Conservation (phyloP, 2,888 invertebrate species). For the Lasioglossum oenotherae region DNA sequence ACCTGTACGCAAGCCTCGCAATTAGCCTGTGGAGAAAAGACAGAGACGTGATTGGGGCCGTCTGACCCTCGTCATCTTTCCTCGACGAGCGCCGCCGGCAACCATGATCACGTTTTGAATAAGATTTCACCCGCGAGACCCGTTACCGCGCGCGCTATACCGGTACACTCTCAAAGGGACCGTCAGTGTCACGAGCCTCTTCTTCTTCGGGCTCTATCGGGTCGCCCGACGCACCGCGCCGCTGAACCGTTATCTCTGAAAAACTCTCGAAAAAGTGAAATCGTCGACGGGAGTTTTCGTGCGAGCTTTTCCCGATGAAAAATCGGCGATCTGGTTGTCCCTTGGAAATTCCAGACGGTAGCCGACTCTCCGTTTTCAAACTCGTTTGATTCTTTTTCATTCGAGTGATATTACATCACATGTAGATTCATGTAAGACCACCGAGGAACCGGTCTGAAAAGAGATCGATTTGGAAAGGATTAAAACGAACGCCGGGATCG, state of each 20-base stretch:
- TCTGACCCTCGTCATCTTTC: neutral
- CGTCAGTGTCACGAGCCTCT: neutral
- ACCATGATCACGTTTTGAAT: neutral
- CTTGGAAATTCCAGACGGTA: neutral
- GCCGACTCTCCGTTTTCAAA: slow-evolving; percentile 45
- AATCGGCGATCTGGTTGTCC: neutral
- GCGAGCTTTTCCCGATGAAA: neutral
- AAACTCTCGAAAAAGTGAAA: neutral
- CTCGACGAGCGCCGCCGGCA: neutral
- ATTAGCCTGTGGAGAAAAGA: neutral
- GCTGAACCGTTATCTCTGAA: neutral
- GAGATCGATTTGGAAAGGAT: slow-evolving; percentile 63
- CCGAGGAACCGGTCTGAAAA: slow-evolving; percentile 68
- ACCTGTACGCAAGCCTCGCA: neutral
- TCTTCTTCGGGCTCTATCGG: neutral
- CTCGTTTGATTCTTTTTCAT: slow-evolving; percentile 56
- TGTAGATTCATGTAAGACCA: slow-evolving; percentile 58
- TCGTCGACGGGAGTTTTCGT: neutral
- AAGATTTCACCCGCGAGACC: slow-evolving; percentile 12
- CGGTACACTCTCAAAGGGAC: neutral
- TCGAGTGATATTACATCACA: slow-evolving; percentile 64
- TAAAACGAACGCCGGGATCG: slow-evolving; percentile 45
- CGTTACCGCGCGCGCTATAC: neutral
- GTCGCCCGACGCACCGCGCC: neutral
- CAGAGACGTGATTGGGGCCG: neutral